Percentiles rank a stretch among this genome's conserved stretches.
Conservation (phyloP, 2,797 vertebrate genomes). For the Anisognathus igniventris region DNA sequence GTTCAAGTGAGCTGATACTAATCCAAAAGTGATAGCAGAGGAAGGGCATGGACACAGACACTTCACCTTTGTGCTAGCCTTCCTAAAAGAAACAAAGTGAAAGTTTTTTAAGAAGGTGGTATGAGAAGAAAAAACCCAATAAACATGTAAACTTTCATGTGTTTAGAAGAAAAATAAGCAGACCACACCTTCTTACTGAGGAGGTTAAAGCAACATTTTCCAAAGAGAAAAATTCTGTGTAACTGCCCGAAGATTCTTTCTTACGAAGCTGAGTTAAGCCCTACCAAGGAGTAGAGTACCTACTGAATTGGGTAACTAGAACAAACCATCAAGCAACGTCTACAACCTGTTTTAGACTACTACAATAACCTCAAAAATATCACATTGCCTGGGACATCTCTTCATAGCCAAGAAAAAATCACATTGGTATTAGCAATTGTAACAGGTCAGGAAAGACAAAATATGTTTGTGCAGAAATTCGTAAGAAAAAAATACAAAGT, state of each 20-base stretch:
- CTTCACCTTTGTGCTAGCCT: not conserved
- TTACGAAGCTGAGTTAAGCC: not conserved
- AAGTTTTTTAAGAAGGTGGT: not conserved
- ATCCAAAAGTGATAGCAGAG: not conserved
- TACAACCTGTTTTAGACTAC: not conserved
- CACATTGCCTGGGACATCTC: not conserved
- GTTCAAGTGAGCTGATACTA: not conserved
- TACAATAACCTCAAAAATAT: not conserved
- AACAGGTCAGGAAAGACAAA: not conserved
- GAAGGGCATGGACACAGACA: not conserved
- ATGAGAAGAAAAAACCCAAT: not conserved
- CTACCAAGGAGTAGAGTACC: not conserved
- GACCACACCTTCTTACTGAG: not conserved
- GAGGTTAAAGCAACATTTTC: not conserved
- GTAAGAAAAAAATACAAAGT: not conserved
- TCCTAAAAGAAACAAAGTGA: not conserved
- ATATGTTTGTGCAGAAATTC: not conserved
- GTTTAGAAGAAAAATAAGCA: not conserved
- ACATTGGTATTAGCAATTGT: fast-evolving
- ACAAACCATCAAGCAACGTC: not conserved
- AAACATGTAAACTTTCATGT: not conserved
- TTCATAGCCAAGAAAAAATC: not conserved
- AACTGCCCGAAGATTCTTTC: not conserved
- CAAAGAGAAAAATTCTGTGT: not conserved
- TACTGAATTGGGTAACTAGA: not conserved